phyloP scores from a whole-genome alignment of 2,113 vertebrate species.

The Dasyurus viverrinus region DNA sequence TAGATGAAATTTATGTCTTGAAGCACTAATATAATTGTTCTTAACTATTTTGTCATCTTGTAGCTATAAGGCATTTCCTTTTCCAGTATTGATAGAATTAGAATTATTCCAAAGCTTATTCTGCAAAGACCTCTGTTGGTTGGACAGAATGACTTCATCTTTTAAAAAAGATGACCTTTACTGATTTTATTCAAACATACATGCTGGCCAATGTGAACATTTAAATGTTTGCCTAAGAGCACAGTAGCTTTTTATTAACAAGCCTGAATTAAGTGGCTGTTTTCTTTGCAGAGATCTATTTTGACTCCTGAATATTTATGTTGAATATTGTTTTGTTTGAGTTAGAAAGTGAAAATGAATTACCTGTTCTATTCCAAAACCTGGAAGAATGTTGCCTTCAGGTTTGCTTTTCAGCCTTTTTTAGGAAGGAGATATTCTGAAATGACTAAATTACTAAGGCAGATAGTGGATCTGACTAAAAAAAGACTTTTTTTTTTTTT shows the following conservation, averaged over 20 bases:
- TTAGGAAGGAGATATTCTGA: neutral
- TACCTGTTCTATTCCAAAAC: neutral
- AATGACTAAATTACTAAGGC: neutral
- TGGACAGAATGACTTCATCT: rapidly evolving
- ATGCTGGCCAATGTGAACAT: neutral
- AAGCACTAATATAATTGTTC: neutral
- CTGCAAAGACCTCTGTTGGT: neutral
- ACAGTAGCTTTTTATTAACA: neutral
- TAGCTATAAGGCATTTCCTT: slow-evolving; percentile 42
- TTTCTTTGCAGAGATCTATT: slow-evolving; percentile 34
- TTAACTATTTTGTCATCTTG: slow-evolving; percentile 21
- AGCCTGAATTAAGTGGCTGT: slow-evolving; percentile 8
- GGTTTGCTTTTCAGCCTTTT: neutral
- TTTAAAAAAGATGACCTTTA: neutral
- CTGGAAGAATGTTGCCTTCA: neutral
- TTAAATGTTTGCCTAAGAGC: neutral
- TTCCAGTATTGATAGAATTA: slow-evolving; percentile 30
- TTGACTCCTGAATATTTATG: neutral
- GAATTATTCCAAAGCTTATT: neutral
- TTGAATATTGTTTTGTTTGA: neutral
- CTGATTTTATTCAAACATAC: neutral
- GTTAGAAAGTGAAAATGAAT: neutral
- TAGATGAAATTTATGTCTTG: neutral
- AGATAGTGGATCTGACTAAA: neutral
- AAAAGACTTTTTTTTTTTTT: neutral